phyloP scores from a whole-genome alignment of 2,888 invertebrate species.

The Flexamia atlantica region DNA sequence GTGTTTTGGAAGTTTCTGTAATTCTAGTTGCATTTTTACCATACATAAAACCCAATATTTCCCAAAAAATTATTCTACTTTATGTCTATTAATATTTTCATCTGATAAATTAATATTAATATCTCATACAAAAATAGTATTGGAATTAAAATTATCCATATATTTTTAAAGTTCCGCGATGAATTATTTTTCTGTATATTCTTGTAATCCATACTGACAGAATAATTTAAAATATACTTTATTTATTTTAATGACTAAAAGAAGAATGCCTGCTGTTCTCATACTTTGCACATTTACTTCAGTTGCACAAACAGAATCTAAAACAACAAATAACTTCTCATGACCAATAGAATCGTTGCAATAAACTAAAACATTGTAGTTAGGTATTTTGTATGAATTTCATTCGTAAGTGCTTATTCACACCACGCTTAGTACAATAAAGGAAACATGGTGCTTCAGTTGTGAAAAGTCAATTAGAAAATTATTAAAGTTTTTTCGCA shows the following conservation, averaged over 20 bases:
- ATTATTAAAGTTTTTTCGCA: not conserved
- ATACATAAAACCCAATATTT: no score
- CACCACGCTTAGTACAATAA: no score
- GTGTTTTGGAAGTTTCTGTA: no score
- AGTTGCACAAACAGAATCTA: not conserved
- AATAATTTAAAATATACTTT: not conserved
- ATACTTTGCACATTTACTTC: not conserved
- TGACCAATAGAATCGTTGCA: slow-evolving; percentile 1
- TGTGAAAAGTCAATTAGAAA: not conserved
- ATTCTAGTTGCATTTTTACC: no score
- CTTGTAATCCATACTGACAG: slow-evolving; percentile 14
- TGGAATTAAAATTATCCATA: not conserved
- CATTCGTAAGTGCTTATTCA: not conserved
- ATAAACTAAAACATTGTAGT: not conserved
- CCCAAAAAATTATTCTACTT: not conserved
- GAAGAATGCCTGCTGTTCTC: not conserved
- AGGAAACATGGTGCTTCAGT: not conserved
- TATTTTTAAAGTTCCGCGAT: not conserved
- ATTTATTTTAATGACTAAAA: no score
- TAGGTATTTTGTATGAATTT: slow-evolving; percentile 5
- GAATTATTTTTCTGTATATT: slow-evolving; percentile 4
- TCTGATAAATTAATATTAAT: slow-evolving; percentile 24
- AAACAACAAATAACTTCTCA: not conserved
- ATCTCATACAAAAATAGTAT: slow-evolving; percentile 15
- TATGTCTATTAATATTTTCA: not conserved